Base-by-base conservation (phyloP, 2,888 invertebrate species). In the Lamellibrachia columna region DNA sequence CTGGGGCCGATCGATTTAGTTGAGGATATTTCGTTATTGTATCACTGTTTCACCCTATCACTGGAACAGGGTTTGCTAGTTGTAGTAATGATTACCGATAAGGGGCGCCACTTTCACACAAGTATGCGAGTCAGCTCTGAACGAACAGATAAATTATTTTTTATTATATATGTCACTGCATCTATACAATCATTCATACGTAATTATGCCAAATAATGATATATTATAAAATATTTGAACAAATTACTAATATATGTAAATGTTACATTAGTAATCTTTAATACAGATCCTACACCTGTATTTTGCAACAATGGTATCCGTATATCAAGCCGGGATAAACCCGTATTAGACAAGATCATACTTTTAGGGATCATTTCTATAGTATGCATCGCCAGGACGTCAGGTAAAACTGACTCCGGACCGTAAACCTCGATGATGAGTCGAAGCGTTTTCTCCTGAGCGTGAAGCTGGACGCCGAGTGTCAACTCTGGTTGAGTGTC, bases 331-430 rank as follows among this genome's bases (percentile, higher is more conserved):
- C 22, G 22, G 75, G 2, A 4, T 22, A 75, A 4, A 75, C 9
- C 22, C n/a, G 15, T 75, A 75, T 6, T 75, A 22, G 0, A 1
- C n/a, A 75, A 75, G 75, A 75, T 75, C 75, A 75, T 75, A 75
- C 75, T 75, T 75, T 75, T 75, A 75, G 75, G 75, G 75, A 75
- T 75, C 75, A 75, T 75, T 75, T 75, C 75, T 75, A 75, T 75
- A 75, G 75, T 75, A 75, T 75, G 75, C 75, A 75, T 75, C 75
- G 75, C 75, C 75, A 75, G 75, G 75, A 75, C 75, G 75, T 75
- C 75, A 75, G 75, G 75, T 75, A 75, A 75, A 75, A 75, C 75
- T 75, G 75, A 75, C 75, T 75, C 75, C 75, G 75, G 75, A 75
- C 22, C 75, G 75, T 75, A 75, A 75, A 75, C 75, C 75, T 22